These are phyloP conservation scores for Epinephelus awoara DNA, from an alignment of 2,797 vertebrate species.

Conservation along the genomic window DNA sequence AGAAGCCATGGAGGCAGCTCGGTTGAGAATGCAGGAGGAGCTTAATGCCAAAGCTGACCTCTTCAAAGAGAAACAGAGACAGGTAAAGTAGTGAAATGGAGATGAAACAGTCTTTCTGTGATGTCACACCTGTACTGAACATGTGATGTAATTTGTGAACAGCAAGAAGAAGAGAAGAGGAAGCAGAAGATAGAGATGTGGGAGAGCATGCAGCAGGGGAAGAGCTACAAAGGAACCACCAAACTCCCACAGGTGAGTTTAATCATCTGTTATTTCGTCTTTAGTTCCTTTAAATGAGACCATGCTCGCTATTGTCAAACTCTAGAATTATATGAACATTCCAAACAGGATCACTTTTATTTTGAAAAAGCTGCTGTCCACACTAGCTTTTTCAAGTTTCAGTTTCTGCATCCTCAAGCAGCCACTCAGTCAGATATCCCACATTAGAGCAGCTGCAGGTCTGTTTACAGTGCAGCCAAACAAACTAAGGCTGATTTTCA, in stretches of 20 bases:
- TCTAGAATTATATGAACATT: too few species aligned
- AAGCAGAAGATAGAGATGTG: slow-evolving; percentile 92
- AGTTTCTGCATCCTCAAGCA: too few species aligned
- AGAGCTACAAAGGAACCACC: slow-evolving; percentile 86
- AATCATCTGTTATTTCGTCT: too few species aligned
- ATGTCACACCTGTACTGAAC: not conserved
- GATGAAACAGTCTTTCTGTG: not conserved
- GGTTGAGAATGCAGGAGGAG: slow-evolving; percentile 92
- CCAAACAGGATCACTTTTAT: too few species aligned
- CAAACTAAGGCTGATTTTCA: too few species aligned
- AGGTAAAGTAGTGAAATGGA: slow-evolving; percentile 76
- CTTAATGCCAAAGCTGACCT: slow-evolving; percentile 89
- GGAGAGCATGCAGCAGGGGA: slow-evolving; percentile 93
- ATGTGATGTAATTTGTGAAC: slow-evolving; percentile 12
- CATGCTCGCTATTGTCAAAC: too few species aligned
- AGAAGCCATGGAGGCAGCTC: slow-evolving; percentile 91
- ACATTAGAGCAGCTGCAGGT: too few species aligned
- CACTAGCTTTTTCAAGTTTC: too few species aligned
- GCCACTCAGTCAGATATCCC: too few species aligned
- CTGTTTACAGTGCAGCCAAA: too few species aligned
- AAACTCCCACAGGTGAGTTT: slow-evolving; percentile 77
- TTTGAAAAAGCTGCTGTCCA: too few species aligned
- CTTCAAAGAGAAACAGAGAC: slow-evolving; percentile 91
- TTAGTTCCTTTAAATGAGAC: too few species aligned
- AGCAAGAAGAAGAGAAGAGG: slow-evolving; percentile 94